Evolutionary conservation across 1,140 invertebrate genomes (phyloP).

Genomic region (Brachionus paranguensis): DNA sequence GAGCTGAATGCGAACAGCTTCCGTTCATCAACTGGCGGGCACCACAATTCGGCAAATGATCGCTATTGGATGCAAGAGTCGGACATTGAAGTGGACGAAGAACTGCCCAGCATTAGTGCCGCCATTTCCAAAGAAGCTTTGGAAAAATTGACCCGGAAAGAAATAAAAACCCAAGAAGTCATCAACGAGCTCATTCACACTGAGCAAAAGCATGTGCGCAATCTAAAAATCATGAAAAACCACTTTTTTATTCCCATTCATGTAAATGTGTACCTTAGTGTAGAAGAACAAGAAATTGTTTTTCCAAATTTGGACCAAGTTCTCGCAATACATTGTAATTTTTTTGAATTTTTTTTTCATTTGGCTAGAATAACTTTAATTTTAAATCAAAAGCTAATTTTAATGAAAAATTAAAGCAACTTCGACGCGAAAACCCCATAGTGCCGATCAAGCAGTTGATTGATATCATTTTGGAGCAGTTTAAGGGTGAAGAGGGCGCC

Average conservation of each 20-base stretch:
- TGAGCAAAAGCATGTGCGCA: slow-evolving; percentile 37
- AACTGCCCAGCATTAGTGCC: background rate
- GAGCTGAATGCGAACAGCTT: background rate
- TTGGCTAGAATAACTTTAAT: background rate
- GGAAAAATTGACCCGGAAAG: slow-evolving; percentile 3
- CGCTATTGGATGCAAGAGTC: slow-evolving; percentile 16
- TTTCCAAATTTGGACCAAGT: slow-evolving; percentile 38
- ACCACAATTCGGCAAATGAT: background rate
- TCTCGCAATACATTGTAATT: slow-evolving; percentile 33
- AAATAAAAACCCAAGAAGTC: slow-evolving; percentile 33
- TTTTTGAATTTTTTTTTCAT: background rate
- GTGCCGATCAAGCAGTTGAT: slow-evolving; percentile 12
- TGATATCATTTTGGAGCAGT: slow-evolving; percentile 2
- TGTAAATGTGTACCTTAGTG: background rate
- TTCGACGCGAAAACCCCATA: background rate
- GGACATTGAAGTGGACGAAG: slow-evolving; percentile 37
- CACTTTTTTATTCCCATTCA: slow-evolving; percentile 22
- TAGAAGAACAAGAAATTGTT: slow-evolving; percentile 13
- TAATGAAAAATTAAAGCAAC: slow-evolving; percentile 26
- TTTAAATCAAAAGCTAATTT: slow-evolving; percentile 3
- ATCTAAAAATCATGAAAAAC: slow-evolving; percentile 39
- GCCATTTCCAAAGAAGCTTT: background rate
- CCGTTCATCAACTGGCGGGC: background rate
- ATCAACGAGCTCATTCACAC: slow-evolving; percentile 40
- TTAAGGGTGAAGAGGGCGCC: slow-evolving; percentile 27